These are phyloP conservation scores for Apostichopus leukothele DNA, from an alignment of 53 echinoderm and acorn worm genomes.

Conservation along the genomic window DNA sequence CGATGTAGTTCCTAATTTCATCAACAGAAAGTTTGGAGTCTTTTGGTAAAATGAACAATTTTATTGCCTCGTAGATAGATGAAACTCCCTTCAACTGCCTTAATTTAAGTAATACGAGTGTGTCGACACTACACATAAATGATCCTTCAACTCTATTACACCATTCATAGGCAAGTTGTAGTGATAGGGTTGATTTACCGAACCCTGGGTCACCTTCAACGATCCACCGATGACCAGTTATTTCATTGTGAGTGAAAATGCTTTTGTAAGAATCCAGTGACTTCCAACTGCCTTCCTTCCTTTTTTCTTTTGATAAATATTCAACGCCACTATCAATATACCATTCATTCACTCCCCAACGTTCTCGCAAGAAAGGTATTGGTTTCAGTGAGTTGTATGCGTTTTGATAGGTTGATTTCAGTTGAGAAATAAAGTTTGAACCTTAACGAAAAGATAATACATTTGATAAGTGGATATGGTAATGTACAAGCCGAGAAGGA, in stretches of 20 bases:
- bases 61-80: conserved; percentile 27
- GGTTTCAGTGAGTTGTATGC: not conserved
- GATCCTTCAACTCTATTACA: not conserved
- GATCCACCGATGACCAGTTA: not conserved
- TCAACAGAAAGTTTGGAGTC: not conserved
- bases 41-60: not conserved
- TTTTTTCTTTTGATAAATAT: not conserved
- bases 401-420: conserved; percentile 28
- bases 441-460: no score
- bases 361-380: conserved; percentile 9
- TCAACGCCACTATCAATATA: conserved; percentile 15
- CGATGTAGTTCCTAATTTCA: not conserved
- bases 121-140: not conserved
- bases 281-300: not conserved
- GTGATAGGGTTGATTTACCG: conserved; percentile 8
- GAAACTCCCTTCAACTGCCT: conserved; percentile 15
- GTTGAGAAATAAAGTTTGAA: not conserved
- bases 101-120: not conserved
- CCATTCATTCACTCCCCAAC: not conserved
- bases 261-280: not conserved
- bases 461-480: no score
- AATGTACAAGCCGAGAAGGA: no score
- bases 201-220: conserved; percentile 22
- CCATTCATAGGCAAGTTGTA: conserved; percentile 36
- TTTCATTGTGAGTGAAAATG: not conserved